Evolutionary conservation across 2,888 invertebrate genomes (phyloP), one percentile per base, ranked within the genome.

Genomic region (Hemithea aestivaria): DNA sequence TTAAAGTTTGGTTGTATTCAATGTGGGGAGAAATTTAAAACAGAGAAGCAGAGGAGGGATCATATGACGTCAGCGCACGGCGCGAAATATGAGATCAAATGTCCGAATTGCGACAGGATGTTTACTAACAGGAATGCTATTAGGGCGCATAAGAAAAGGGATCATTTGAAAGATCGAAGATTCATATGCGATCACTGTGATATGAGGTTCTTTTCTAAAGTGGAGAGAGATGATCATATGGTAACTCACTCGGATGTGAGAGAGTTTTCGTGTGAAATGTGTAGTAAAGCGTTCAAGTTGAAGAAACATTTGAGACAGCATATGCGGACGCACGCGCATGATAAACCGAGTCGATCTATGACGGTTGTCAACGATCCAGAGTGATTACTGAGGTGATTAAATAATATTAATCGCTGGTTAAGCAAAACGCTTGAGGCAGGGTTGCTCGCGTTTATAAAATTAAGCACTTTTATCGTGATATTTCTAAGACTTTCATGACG

Each of bases 181-280:
- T 45, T 49, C 7, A 36, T 49, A 20, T 71, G 69, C 26, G 8
- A 47, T 0, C 25, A 51, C 6, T 71, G 71, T 10, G 58, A 57
- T 1, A 63, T 27, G 33, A 39, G 27, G 0, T 64, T 53, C 20
- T 54, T 41, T 11, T 43, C 27, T 1, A 61, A 66, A 10, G 56
- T 56, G 7, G 66, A 68, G 20, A 50, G 80, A 22, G 68, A 66
- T 10, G 62, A 63, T 1, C 85, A 85, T 44, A 61, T 70, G 57
- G 53, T 80, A 6, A 77, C 66, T 8, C 87, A 88, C 48, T 74
- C 79, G 0, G 76, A 72, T 0, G 62, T 62, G 1, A 82, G 75
- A 44, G 73, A 80, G 4, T 85, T 72, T 23, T 61, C 75, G 10
- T 82, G 81, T 34, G 61, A 67, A 10, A 38, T 73, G 1, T 82